Percentiles rank a stretch among this genome's conserved stretches.
phyloP scores from a whole-genome alignment of 2,113 vertebrate species.

The Lepisosteus osseus region DNA sequence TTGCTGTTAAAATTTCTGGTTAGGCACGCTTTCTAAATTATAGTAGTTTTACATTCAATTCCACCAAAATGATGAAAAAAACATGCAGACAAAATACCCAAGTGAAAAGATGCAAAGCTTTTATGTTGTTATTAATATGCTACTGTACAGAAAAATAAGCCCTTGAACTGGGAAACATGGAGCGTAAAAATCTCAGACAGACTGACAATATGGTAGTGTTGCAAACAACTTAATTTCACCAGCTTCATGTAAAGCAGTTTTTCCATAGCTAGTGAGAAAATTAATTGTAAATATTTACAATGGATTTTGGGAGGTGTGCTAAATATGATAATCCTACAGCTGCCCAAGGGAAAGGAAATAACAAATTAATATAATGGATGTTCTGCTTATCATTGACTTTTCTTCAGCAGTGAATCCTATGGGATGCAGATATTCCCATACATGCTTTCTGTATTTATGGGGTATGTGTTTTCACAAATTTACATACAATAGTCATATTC shows the following conservation, averaged over 20 bases:
- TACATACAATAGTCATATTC: background rate
- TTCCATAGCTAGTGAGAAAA: conserved; percentile 41
- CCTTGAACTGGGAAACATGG: conserved; percentile 21
- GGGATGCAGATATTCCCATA: conserved; percentile 24
- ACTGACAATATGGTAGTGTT: conserved; percentile 48
- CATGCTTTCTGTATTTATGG: conserved; percentile 17
- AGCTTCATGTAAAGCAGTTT: conserved; percentile 65
- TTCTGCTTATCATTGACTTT: conserved; percentile 51
- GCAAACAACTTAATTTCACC: conserved; percentile 71
- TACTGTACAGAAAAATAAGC: conserved; percentile 33
- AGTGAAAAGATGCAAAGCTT: background rate
- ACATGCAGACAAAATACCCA: conserved; percentile 27
- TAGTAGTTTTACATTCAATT: conserved; percentile 9
- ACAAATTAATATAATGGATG: conserved; percentile 60
- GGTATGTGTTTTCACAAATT: conserved; percentile 32
- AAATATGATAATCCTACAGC: conserved; percentile 60
- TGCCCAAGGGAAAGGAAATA: conserved; percentile 55
- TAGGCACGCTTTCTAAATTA: conserved; percentile 30
- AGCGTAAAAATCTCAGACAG: conserved; percentile 43
- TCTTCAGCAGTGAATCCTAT: conserved; percentile 44
- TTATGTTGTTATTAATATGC: conserved; percentile 32
- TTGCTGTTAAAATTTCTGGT: conserved; percentile 42
- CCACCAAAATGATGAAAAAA: conserved; percentile 22
- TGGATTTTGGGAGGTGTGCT: conserved; percentile 67
- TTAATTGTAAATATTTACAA: conserved; percentile 72